Percentiles rank a stretch among this genome's conserved stretches.
phyloP scores from a whole-genome alignment of 2,888 invertebrate species.

The Drosophila helvetica region DNA sequence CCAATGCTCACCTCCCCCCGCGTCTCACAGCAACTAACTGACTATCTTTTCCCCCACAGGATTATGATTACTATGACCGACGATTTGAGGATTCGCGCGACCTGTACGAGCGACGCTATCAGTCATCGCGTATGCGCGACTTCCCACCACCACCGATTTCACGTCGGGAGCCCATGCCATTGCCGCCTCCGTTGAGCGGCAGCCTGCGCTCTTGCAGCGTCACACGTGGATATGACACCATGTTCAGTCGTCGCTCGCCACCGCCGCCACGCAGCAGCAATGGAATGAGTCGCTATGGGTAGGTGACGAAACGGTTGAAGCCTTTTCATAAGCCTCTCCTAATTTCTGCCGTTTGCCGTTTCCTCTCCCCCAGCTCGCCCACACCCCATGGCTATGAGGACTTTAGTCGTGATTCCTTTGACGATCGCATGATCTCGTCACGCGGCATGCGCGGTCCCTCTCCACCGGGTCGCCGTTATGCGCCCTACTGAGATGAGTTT shows the following conservation, averaged over 20 bases:
- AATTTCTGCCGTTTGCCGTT: background rate
- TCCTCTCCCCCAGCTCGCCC: conserved; percentile 55
- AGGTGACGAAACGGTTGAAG: conserved; percentile 21
- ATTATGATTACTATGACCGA: conserved; percentile 91
- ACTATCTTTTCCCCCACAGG: conserved; percentile 64
- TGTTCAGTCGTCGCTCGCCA: conserved; percentile 91
- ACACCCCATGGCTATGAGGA: conserved; percentile 90
- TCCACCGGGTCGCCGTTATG: conserved; percentile 93
- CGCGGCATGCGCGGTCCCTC: conserved; percentile 90
- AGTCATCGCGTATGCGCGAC: conserved; percentile 85
- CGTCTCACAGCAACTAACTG: background rate
- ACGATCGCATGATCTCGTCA: conserved; percentile 88
- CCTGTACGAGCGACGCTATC: conserved; percentile 91
- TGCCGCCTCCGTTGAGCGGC: conserved; percentile 88
- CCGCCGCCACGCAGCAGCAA: conserved; percentile 86
- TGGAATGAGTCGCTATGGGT: conserved; percentile 84
- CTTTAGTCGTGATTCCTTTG: conserved; percentile 94
- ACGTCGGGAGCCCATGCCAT: conserved; percentile 91
- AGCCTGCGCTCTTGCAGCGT: conserved; percentile 85
- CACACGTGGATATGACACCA: conserved; percentile 88
- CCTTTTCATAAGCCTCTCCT: background rate
- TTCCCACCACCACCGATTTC: conserved; percentile 90
- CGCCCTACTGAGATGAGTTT: conserved; percentile 89
- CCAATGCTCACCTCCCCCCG: background rate
- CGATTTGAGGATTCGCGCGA: conserved; percentile 92